A percentile compares a stretch with the other conserved stretches of the same genome.
phyloP scores from a whole-genome alignment of 2,113 vertebrate species.

The Myocastor coypus region DNA sequence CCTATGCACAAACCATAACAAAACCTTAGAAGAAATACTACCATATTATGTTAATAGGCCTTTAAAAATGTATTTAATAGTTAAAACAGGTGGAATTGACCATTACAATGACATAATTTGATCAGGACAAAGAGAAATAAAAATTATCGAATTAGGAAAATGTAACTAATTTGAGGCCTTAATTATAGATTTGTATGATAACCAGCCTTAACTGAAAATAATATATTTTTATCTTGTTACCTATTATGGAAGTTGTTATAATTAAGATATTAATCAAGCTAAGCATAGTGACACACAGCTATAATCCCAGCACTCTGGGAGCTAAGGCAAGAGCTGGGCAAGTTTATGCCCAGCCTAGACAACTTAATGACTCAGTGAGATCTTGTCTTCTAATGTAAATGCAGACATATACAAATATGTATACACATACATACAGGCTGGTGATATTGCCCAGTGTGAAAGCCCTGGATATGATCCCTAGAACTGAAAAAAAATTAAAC shows the following conservation, averaged over 20 bases:
- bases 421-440: background rate
- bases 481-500: background rate
- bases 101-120: constrained; percentile 49
- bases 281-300: background rate
- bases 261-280: background rate
- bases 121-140: constrained; percentile 57
- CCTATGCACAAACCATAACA: too few relatives aligned
- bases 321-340: background rate
- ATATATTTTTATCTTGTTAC: constrained; percentile 56
- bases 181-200: constrained; percentile 67
- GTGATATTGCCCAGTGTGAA: background rate
- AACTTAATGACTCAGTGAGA: background rate
- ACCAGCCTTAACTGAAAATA: constrained; percentile 47
- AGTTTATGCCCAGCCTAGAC: background rate
- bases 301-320: background rate
- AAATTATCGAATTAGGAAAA: constrained; percentile 67
- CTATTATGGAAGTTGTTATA: constrained; percentile 36
- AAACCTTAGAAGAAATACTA: background rate
- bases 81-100: background rate
- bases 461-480: background rate
- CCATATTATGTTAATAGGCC: background rate
- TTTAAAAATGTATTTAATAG: constrained; percentile 43
- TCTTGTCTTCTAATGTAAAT: background rate
- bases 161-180: constrained; percentile 57
- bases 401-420: background rate